Percentiles rank a stretch among this genome's conserved stretches.
phyloP scores from a whole-genome alignment of 1,140 invertebrate genomes.

The Prorops nasuta region DNA sequence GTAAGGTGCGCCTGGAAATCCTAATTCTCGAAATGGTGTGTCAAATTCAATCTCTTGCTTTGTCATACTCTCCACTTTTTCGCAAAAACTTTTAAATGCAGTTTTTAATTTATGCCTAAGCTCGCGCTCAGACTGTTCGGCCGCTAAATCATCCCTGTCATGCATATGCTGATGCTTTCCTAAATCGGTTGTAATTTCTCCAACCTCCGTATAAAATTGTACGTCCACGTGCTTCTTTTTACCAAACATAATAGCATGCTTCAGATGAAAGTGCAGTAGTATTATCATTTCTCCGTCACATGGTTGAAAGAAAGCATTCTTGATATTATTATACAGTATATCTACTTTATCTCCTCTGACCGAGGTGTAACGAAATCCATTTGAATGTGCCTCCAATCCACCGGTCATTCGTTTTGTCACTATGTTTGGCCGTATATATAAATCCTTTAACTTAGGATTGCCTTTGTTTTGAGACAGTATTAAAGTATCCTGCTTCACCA shows the following conservation, averaged over 20 bases:
- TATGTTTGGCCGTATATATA: constrained; percentile 98
- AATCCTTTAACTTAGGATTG: constrained; percentile 97
- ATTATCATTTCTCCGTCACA: constrained; percentile 99
- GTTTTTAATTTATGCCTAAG: constrained; percentile 94
- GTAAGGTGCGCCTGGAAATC: constrained; percentile 97
- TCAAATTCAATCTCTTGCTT: constrained; percentile 99
- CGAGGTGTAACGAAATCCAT: constrained; percentile 98
- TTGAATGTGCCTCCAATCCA: constrained; percentile 88
- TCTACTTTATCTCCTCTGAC: constrained; percentile 98
- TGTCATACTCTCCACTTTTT: constrained; percentile 94
- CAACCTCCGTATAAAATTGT: constrained; percentile 99
- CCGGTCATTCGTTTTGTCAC: constrained; percentile 96
- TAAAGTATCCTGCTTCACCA: constrained; percentile 99
- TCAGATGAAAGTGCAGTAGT: constrained; percentile 96
- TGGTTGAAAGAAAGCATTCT: constrained; percentile 99
- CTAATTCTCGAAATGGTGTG: constrained; percentile 95
- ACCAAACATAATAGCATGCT: constrained; percentile 98
- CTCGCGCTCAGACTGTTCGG: constrained; percentile 97
- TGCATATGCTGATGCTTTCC: constrained; percentile 99
- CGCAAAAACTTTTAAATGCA: constrained; percentile 97
- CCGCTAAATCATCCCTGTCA: constrained; percentile 96
- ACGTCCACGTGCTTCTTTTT: constrained; percentile 99
- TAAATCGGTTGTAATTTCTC: constrained; percentile 98
- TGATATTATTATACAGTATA: constrained; percentile 99
- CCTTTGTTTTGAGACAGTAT: constrained; percentile 93